Conservation (phyloP, 2,888 invertebrate genomes). For the Yponomeuta sedellus region DNA sequence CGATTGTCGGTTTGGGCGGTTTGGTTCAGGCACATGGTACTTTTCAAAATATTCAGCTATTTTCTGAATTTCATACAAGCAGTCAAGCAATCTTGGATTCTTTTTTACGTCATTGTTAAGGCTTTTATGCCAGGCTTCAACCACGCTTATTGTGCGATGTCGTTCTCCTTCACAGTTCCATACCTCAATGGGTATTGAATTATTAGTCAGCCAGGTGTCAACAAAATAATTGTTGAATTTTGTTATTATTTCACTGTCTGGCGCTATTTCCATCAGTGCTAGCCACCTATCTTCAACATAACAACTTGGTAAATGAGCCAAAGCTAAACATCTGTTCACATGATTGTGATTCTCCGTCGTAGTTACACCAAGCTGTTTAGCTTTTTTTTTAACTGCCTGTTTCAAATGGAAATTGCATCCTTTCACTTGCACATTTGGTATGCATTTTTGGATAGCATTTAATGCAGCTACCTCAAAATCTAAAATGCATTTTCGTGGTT, state of each 20-base stretch:
- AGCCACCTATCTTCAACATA: too few relatives aligned
- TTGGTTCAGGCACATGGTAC: too few relatives aligned
- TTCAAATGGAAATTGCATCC: slow-evolving; percentile 12
- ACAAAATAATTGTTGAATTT: not conserved
- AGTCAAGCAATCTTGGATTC: too few relatives aligned
- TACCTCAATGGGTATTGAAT: not conserved
- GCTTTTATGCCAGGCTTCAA: not conserved
- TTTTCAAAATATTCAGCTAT: too few relatives aligned
- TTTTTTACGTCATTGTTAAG: too few relatives aligned
- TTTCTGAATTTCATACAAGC: too few relatives aligned
- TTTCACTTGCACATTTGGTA: slow-evolving; percentile 6
- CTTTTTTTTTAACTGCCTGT: slow-evolving; percentile 5
- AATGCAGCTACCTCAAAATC: slow-evolving; percentile 5
- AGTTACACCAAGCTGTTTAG: not conserved
- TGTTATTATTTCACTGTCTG: not conserved
- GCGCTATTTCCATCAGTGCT: too few relatives aligned
- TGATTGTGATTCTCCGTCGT: not conserved
- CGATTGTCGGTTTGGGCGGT: too few relatives aligned
- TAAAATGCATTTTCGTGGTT: not conserved
- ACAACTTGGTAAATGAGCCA: too few relatives aligned
- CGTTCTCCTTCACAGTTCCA: slow-evolving; percentile 4
- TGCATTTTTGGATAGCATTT: not conserved
- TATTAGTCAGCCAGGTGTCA: not conserved
- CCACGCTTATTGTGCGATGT: not conserved
- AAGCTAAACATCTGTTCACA: not conserved